Evolutionary conservation across 2,113 vertebrate genomes (phyloP).

Genomic region (Cinclus mexicanus): DNA sequence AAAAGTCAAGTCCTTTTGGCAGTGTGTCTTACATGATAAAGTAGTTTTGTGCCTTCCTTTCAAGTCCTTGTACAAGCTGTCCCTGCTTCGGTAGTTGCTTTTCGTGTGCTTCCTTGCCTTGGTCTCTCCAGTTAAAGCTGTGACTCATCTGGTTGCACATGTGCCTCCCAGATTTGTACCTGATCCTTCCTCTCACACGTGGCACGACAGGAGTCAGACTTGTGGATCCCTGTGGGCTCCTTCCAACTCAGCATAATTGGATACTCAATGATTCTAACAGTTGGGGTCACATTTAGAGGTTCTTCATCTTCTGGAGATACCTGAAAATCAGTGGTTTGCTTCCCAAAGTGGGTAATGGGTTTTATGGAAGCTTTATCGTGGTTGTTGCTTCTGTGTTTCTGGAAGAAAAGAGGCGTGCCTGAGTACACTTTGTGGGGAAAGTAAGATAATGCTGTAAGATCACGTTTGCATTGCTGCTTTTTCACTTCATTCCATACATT

Average conservation of each 20-base stretch:
- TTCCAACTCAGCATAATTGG: not conserved
- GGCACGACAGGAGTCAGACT: not conserved
- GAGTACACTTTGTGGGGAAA: not conserved
- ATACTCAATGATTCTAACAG: too few species aligned
- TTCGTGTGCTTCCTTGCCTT: not conserved
- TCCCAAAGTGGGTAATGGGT: not conserved
- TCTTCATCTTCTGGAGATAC: not conserved
- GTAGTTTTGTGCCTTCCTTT: not conserved
- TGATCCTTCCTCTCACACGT: not conserved
- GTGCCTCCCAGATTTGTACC: not conserved
- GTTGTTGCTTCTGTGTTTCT: not conserved
- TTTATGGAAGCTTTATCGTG: not conserved
- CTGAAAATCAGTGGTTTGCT: not conserved
- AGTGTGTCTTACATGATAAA: not conserved
- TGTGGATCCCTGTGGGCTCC: not conserved
- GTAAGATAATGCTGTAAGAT: not conserved
- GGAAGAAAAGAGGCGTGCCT: not conserved
- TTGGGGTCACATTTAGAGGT: not conserved
- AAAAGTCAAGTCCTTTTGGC: not conserved
- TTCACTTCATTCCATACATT: not conserved
- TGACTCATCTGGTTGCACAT: fast-evolving
- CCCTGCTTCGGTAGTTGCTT: not conserved
- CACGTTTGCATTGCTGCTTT: not conserved
- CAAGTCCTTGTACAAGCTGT: not conserved
- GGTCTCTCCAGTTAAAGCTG: not conserved